Base-by-base conservation (phyloP, 2,888 invertebrate genomes). In the Caenorhabditis plicata region DNA sequence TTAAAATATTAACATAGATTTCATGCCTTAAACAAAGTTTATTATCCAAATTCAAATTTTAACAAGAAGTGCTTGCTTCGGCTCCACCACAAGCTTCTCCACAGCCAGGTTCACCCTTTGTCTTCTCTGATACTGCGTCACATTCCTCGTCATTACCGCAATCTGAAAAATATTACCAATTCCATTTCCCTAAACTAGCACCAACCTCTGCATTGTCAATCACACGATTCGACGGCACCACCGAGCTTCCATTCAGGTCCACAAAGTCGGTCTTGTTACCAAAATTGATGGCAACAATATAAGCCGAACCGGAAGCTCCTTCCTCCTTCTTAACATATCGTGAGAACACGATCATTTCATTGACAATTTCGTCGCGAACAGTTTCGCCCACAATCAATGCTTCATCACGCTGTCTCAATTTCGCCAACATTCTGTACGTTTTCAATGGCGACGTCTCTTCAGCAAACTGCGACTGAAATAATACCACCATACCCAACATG, bases 331-430 rank as follows among this genome's bases (percentile, higher is more conserved):
- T 44, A 8, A 57, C 49, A 42, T 42, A 68, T 15, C 72, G 54
- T 20, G 63, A 58, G 60, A 60, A 70, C 19, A 61, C 41, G 44
- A 72, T 53, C 25, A 68, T 61, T 26, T 70, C 63, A 15, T 57
- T 55, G 19, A 54, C 22, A 4, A 65, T 20, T 33, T 41, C 56
- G 29, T 68, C 68, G 2, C 58, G 47, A 19, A 64, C 57, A 13
- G 64, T 64, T 11, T 52, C 52, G 23, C 74, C 72, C 23, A 64
- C 46, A 46, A 71, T 51, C 22, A 72, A 48, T 22, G 68, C 70
- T 49, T 73, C 72, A 29, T 74, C 74, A 3, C 70, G 49, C 45
- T 62, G 63, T n/a, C 74, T 60, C 19, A 74, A 63, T 48, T 71
- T 68, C 26, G 75, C 75, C 27, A 75, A 52, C 40, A 64, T 67